Evolutionary conservation across 2,888 invertebrate species (phyloP).

Genomic region (Pristionchus mayeri): DNA sequence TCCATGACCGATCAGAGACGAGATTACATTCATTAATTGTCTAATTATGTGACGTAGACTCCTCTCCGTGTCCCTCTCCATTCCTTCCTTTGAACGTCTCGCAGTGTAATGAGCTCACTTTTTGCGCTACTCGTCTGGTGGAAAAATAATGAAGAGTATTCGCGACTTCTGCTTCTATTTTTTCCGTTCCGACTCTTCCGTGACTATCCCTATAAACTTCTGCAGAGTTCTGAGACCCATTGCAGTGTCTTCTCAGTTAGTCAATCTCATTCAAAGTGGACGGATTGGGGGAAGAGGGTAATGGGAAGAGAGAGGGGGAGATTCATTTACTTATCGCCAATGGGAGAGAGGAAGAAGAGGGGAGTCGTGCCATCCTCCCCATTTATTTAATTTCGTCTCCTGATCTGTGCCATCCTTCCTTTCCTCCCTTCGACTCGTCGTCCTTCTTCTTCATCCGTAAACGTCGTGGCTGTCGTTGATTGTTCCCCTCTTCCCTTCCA

Average conservation of each 20-base stretch:
- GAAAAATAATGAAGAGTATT: too few species aligned
- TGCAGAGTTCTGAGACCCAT: neutral
- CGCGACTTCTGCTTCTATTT: neutral
- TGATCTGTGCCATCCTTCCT: neutral
- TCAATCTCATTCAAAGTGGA: constrained; percentile 20
- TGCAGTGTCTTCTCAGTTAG: neutral
- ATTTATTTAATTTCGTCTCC: neutral
- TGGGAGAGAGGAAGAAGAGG: neutral
- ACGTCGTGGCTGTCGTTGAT: neutral
- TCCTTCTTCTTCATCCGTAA: constrained; percentile 22
- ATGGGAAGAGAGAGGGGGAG: constrained; percentile 2
- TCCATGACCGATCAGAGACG: too few species aligned
- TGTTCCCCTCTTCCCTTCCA: neutral
- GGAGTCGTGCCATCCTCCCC: neutral
- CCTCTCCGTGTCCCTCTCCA: neutral
- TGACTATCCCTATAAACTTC: neutral
- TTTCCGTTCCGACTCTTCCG: neutral
- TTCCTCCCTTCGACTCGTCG: neutral
- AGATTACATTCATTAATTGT: too few species aligned
- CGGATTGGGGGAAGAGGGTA: neutral
- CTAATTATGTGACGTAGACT: neutral
- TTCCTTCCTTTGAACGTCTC: neutral
- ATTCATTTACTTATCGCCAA: constrained; percentile 25
- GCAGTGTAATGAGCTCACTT: neutral
- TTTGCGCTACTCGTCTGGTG: neutral